Conservation (phyloP, 2,797 vertebrate species). For the Columba guinea region DNA sequence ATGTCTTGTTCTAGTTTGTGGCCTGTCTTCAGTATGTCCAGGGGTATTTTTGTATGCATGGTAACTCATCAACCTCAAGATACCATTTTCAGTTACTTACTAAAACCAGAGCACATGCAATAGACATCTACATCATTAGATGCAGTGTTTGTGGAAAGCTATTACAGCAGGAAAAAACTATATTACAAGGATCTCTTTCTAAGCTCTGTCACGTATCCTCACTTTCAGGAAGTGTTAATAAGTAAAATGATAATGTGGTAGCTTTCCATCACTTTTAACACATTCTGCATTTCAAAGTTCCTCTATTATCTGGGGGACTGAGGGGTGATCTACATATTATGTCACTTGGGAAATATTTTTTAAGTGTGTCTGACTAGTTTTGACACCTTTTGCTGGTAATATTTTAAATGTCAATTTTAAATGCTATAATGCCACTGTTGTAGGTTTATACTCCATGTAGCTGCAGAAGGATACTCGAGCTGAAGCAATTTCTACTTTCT, state of each 20-base stretch:
- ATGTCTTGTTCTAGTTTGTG: slow-evolving; percentile 69
- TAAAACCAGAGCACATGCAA: not conserved
- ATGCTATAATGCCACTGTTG: not conserved
- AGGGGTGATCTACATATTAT: not conserved
- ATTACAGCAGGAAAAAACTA: not conserved
- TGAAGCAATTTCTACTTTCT: not conserved
- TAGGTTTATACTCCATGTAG: not conserved
- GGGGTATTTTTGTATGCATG: not conserved
- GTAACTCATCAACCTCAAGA: not conserved
- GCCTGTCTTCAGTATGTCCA: not conserved
- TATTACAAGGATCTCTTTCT: not conserved
- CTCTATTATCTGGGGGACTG: not conserved
- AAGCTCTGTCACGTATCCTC: not conserved
- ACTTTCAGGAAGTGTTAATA: not conserved
- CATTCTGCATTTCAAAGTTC: not conserved
- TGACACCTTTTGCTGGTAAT: not conserved
- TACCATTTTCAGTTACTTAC: not conserved
- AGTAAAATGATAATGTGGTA: not conserved
- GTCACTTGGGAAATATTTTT: not conserved
- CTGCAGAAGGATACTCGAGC: not conserved
- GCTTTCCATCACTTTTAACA: not conserved
- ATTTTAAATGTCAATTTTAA: not conserved
- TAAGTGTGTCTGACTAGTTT: not conserved
- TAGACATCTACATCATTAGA: not conserved
- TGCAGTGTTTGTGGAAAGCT: not conserved